Evolutionary conservation across 1,140 invertebrate species (phyloP).

Genomic region (Drosophila ananassae): DNA sequence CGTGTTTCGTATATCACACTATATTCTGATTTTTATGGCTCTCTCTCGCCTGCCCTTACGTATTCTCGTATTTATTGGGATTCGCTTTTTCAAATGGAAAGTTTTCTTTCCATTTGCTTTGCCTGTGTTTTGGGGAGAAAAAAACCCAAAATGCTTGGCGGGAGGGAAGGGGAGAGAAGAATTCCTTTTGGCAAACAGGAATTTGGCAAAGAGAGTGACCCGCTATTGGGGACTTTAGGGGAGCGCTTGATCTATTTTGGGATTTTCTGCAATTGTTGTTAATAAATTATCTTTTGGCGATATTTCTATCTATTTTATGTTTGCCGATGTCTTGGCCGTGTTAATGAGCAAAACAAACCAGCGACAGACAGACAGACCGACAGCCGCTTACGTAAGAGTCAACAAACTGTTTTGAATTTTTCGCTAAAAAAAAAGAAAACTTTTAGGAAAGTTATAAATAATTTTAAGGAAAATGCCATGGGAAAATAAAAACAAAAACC

Average conservation of each 20-base stretch:
- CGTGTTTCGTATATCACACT: constrained; percentile 41
- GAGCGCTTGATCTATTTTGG: constrained; percentile 34
- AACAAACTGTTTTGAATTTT: constrained; percentile 68
- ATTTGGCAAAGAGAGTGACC: constrained; percentile 5
- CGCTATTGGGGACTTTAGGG: constrained; percentile 1
- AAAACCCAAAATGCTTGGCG: background rate
- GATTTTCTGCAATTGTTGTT: constrained; percentile 49
- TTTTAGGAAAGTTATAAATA: constrained; percentile 57
- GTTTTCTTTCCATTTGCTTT: constrained; percentile 34
- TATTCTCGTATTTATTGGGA: constrained; percentile 30
- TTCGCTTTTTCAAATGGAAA: constrained; percentile 66
- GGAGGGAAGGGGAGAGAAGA: too few species aligned
- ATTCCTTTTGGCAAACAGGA: too few species aligned
- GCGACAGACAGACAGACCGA: constrained; percentile 1
- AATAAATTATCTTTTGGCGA: constrained; percentile 61
- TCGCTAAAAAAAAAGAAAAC: constrained; percentile 20
- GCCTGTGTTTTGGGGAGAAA: background rate
- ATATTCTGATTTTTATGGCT: constrained; percentile 42
- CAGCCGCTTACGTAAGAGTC: constrained; percentile 70
- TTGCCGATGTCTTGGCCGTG: constrained; percentile 32
- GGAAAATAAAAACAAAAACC: constrained; percentile 47
- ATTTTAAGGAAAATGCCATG: constrained; percentile 62
- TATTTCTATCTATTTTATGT: constrained; percentile 14
- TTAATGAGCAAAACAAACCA: constrained; percentile 44
- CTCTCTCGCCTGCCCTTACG: constrained; percentile 24